These are phyloP conservation scores for Ciona savignyi DNA, from an alignment of 23 tunicate species.

Conservation along the genomic window DNA sequence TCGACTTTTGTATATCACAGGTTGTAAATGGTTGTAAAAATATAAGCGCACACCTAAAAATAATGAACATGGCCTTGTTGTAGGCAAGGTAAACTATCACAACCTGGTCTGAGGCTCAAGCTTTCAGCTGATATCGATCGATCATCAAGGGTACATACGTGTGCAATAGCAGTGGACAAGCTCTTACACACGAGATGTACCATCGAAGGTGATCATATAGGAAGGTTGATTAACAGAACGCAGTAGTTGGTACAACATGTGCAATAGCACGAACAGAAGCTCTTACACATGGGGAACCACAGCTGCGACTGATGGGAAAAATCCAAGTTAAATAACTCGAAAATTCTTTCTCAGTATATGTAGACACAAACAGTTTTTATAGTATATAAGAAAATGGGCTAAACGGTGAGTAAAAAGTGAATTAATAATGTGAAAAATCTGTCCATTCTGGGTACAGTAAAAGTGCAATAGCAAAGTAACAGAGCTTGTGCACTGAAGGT, in stretches of 20 bases:
- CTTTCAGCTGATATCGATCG: not conserved
- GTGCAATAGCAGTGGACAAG: conserved; percentile 52
- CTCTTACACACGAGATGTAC: conserved; percentile 30
- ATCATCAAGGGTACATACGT: conserved; percentile 32
- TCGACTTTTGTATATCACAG: too few relatives aligned
- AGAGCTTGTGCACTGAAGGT: conserved; percentile 20
- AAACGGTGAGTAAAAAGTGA: not conserved
- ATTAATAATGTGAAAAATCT: not conserved
- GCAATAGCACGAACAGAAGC: conserved; percentile 21
- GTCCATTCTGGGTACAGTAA: conserved; percentile 32
- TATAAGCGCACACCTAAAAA: too few relatives aligned
- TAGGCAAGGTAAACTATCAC: too few relatives aligned
- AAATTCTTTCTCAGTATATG: too few relatives aligned
- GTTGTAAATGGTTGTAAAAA: too few relatives aligned
- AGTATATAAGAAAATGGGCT: too few relatives aligned
- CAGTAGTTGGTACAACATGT: conserved; percentile 15
- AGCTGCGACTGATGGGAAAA: not conserved
- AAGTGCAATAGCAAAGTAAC: conserved; percentile 54
- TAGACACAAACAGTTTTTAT: too few relatives aligned
- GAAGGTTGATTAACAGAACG: not conserved
- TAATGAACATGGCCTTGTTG: too few relatives aligned
- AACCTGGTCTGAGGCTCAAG: too few relatives aligned
- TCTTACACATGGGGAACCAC: conserved; percentile 5
- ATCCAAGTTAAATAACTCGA: too few relatives aligned
- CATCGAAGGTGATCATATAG: not conserved